phyloP scores from a whole-genome alignment of 2,888 invertebrate genomes.

The Calameuta idolon region DNA sequence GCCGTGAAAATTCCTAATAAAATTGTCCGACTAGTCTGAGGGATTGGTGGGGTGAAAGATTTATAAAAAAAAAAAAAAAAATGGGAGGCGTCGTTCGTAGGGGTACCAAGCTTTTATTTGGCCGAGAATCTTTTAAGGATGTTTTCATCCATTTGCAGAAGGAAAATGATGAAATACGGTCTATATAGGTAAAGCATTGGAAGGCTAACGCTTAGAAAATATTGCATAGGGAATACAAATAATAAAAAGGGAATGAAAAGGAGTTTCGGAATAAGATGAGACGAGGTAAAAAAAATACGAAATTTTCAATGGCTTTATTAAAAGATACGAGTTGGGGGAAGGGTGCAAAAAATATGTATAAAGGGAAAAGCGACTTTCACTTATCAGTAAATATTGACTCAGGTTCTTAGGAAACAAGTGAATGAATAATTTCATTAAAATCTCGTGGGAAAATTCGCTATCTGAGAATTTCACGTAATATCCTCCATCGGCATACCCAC shows the following conservation, averaged over 20 bases:
- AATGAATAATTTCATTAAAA: conserved; percentile 51
- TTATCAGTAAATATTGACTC: conserved; percentile 42
- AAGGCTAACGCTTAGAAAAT: background rate
- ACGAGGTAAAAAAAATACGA: background rate
- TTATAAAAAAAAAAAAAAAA: background rate
- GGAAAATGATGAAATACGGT: background rate
- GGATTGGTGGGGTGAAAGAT: background rate
- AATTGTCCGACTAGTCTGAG: background rate
- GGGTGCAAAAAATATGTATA: conserved; percentile 6
- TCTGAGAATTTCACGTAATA: conserved; percentile 16
- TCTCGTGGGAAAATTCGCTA: conserved; percentile 28
- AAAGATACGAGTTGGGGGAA: background rate
- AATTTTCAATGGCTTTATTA: background rate
- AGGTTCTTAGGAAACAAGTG: conserved; percentile 36
- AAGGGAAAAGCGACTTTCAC: background rate
- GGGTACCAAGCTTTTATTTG: background rate
- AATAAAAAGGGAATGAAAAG: background rate
- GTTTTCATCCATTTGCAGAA: background rate
- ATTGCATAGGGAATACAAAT: background rate
- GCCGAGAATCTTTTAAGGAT: background rate
- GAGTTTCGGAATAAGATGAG: background rate
- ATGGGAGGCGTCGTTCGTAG: background rate
- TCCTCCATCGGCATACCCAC: background rate
- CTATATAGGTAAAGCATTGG: background rate
- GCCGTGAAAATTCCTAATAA: background rate